Evolutionary conservation across 2,113 vertebrate species (phyloP), one percentile per base, ranked within the genome.

Genomic region (Callocephalon fimbriatum): DNA sequence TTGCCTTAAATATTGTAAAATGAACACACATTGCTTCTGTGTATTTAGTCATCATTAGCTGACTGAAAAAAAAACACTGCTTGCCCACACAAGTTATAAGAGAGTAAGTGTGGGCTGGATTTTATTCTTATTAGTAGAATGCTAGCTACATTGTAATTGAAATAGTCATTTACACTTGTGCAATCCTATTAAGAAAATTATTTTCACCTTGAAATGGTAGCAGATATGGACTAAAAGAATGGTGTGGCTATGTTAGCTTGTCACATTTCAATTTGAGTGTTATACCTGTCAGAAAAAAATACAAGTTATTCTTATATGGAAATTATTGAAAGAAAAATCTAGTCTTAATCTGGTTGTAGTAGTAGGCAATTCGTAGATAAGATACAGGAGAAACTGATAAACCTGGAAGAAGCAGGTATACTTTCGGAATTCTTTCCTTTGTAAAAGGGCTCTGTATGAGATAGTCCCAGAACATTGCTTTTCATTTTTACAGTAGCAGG

Each of bases 11-110:
- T 75, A 20, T 2, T 65, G 1, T 59, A 76, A 76, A 93, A 48
- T 0, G 2, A 73, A 38, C 13, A 58, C 2, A 1, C 2, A 1
- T 66, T 70, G 19, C 32, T 75, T 62, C 38, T 76, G 15, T 37
- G 9, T 88, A 42, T 62, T 37, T 75, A 37, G 32, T 58, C 48
- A 47, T 61, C 42, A 26, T 63, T 50, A 86, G 26, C 53, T 90
- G 45, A 16, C 48, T 79, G 62, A 80, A 71, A 73, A 77, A 56
- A 79, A 71, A 38, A 10, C 0, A 1, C 35, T 31, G 53, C 18
- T 53, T 90, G 45, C 67, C 68, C 9, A 83, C 63, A 76, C 8
- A 44, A 38, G 26, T 47, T 89, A 12, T 7, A 38, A 50, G 73
- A 70, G 22, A 78, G 8, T 74, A 75, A 88, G 22, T 2, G 29